These are phyloP conservation scores for Perca fluviatilis DNA, from an alignment of 2,113 vertebrate genomes.

Conservation along the genomic window DNA sequence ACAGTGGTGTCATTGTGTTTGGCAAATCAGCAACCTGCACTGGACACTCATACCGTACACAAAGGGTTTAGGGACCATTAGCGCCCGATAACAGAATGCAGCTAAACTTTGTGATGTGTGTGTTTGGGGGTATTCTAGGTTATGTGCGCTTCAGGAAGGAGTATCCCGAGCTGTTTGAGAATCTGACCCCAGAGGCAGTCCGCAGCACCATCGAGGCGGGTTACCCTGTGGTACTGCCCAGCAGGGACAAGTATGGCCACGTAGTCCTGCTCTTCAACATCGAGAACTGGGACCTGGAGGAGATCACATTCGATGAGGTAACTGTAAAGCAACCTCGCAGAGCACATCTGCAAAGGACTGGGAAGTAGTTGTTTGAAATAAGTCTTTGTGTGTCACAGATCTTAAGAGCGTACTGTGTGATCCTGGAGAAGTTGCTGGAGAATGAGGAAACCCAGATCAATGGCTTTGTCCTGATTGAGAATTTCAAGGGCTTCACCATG, in stretches of 20 bases:
- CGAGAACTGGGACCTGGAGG: constrained; percentile 96
- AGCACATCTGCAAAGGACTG: neutral
- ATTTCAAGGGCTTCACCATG: constrained; percentile 98
- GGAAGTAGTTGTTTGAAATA: neutral
- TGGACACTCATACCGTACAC: neutral
- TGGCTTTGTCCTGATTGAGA: constrained; percentile 97
- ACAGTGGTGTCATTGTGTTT: constrained; percentile 64
- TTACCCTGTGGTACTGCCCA: constrained; percentile 94
- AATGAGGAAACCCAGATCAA: constrained; percentile 99
- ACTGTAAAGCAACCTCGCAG: neutral
- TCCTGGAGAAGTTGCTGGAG: constrained; percentile 95
- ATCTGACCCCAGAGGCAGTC: constrained; percentile 91
- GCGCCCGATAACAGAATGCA: neutral
- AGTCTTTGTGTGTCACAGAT: constrained; percentile 82
- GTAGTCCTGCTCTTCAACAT: constrained; percentile 98
- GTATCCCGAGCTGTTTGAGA: constrained; percentile 95
- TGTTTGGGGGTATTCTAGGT: constrained; percentile 78
- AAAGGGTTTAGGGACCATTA: constrained; percentile 16
- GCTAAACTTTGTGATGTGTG: constrained; percentile 4
- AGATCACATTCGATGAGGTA: constrained; percentile 98
- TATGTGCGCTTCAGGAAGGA: constrained; percentile 95
- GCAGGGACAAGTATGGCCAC: constrained; percentile 91
- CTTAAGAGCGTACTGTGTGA: constrained; percentile 95
- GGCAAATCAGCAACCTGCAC: constrained; percentile 22
- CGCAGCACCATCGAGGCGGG: constrained; percentile 96